Percentiles rank a stretch among this genome's conserved stretches.
phyloP scores from a whole-genome alignment of 1,140 invertebrate genomes.

The Zaprionus lachaisei region DNA sequence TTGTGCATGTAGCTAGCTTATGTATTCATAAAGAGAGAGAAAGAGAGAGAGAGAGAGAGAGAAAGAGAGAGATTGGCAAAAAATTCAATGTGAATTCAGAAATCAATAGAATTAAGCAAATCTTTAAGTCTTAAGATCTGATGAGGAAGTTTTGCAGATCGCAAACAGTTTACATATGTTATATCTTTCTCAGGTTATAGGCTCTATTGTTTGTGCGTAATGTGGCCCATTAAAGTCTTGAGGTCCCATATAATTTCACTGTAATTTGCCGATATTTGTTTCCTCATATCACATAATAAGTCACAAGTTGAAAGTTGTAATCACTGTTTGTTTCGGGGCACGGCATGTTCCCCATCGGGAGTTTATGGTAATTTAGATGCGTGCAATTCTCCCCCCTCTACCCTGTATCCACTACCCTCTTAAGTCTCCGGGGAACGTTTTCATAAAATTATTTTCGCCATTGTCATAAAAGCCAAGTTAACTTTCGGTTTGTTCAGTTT shows the following conservation, averaged over 20 bases:
- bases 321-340: background rate
- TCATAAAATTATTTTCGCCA: constrained; percentile 72
- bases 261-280: constrained; percentile 1
- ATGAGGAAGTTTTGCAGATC: background rate
- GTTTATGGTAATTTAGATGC: constrained; percentile 47
- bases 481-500: constrained; percentile 58
- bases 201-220: background rate
- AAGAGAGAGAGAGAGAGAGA: background rate
- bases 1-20: background rate
- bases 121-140: background rate
- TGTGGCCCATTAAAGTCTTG: background rate
- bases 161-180: background rate
- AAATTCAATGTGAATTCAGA: background rate
- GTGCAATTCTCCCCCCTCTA: constrained; percentile 19
- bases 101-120: background rate
- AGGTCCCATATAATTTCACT: background rate
- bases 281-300: background rate
- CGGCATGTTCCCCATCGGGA: background rate
- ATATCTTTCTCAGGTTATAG: background rate
- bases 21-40: background rate
- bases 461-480: constrained; percentile 73
- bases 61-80: background rate
- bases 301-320: background rate
- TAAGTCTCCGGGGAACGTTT: constrained; percentile 53
- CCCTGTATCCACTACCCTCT: background rate